Conservation (phyloP, 2,797 vertebrate genomes). For the Adelosebastes latens region DNA sequence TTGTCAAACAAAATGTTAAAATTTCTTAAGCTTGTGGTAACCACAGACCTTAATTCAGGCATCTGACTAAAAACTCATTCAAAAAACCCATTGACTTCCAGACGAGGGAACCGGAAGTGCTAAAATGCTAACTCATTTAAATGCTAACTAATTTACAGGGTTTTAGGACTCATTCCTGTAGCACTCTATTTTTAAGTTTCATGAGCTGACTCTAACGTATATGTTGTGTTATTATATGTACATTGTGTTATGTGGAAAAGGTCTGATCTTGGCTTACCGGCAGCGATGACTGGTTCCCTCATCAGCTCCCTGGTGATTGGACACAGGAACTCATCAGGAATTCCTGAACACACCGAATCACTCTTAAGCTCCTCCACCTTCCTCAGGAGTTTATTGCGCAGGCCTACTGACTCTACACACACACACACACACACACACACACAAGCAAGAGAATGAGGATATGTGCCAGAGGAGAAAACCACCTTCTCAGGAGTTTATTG, state of each 20-base stretch:
- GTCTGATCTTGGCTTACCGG: constrained; percentile 81
- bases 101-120: too few species aligned
- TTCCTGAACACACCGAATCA: constrained; percentile 71
- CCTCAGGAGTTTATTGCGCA: constrained; percentile 88
- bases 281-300: constrained; percentile 94
- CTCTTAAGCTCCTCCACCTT: constrained; percentile 89
- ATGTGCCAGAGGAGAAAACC: constrained; percentile 33
- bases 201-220: background rate
- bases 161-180: too few species aligned
- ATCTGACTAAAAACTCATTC: too few species aligned
- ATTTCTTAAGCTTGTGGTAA: too few species aligned
- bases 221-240: background rate
- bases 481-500: constrained; percentile 89
- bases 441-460: background rate
- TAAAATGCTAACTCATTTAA: too few species aligned
- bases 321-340: constrained; percentile 95
- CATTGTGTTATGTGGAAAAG: background rate
- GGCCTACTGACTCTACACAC: constrained; percentile 89
- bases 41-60: too few species aligned
- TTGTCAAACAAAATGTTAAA: fast-evolving
- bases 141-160: too few species aligned
- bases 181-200: background rate
- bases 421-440: constrained; percentile 17
- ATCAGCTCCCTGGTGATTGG: constrained; percentile 96
- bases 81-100: too few species aligned